These are phyloP conservation scores for Hedychridium roseum DNA, from an alignment of 2,888 invertebrate species.

Conservation along the genomic window DNA sequence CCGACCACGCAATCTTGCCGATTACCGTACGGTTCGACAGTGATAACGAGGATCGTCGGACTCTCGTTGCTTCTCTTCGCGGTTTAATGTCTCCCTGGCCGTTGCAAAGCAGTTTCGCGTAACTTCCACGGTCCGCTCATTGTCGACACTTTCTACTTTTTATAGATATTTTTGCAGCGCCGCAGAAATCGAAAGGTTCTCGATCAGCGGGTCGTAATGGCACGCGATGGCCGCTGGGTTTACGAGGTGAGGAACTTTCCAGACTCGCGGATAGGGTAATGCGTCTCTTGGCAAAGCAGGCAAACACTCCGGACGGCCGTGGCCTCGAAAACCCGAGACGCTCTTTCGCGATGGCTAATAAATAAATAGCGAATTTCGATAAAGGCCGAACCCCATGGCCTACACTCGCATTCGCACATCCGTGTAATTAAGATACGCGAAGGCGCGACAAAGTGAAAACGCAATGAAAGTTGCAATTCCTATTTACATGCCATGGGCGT, in stretches of 20 bases:
- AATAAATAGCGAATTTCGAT: conserved; percentile 13
- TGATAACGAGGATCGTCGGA: conserved; percentile 16
- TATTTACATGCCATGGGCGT: too few relatives aligned
- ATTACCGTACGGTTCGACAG: too few relatives aligned
- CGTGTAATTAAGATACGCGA: too few relatives aligned
- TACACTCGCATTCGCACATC: too few relatives aligned
- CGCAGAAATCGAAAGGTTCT: too few relatives aligned
- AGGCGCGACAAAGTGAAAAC: conserved; percentile 11
- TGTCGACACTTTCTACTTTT: conserved; percentile 12
- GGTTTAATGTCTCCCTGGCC: too few relatives aligned
- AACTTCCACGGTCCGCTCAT: too few relatives aligned
- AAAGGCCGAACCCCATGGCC: too few relatives aligned
- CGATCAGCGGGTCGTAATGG: conserved; percentile 13
- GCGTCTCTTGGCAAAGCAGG: conserved; percentile 2
- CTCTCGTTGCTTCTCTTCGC: too few relatives aligned
- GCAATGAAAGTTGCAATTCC: too few relatives aligned
- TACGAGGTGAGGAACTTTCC: conserved; percentile 17
- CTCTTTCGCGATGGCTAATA: background rate
- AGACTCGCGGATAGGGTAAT: conserved; percentile 16
- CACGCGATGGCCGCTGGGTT: background rate
- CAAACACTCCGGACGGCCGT: conserved; percentile 4
- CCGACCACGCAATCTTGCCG: conserved; percentile 24
- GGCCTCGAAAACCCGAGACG: conserved; percentile 1
- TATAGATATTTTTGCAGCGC: too few relatives aligned
- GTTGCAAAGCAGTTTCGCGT: too few relatives aligned